Percentiles rank a stretch among this genome's conserved stretches.
These are phyloP conservation scores for Philonicus albiceps DNA, from an alignment of 2,888 invertebrate species.

Conservation along the genomic window DNA sequence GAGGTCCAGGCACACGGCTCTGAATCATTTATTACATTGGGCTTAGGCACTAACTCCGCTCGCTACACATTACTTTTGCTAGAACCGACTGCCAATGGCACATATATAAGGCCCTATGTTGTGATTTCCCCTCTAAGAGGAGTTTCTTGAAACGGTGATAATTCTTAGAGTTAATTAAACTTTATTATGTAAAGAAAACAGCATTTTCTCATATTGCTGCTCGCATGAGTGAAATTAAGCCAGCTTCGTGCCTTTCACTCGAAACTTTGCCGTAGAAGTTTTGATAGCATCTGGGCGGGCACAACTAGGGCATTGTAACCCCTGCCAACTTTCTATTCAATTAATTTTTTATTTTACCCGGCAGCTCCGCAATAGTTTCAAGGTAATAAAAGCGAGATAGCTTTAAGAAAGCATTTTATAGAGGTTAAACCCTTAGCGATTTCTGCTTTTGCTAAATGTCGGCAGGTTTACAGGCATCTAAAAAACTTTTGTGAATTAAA, in stretches of 20 bases:
- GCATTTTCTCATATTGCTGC: constrained; percentile 19
- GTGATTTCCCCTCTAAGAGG: not conserved
- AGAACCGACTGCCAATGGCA: not conserved
- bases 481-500: not conserved
- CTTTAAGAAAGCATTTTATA: not conserved
- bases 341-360: not conserved
- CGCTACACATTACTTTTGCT: not conserved
- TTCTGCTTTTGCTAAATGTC: not conserved
- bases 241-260: not conserved
- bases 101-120: not conserved
- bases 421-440: not conserved
- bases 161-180: constrained; percentile 32
- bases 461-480: not conserved
- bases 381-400: not conserved
- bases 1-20: constrained; percentile 1
- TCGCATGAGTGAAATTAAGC: constrained; percentile 8
- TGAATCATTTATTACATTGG: constrained; percentile 25
- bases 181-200: constrained; percentile 32
- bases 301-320: not conserved
- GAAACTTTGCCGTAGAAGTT: constrained; percentile 11
- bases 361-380: not conserved
- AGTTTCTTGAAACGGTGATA: constrained; percentile 21
- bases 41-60: not conserved
- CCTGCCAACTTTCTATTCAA: not conserved
- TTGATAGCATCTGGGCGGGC: constrained; percentile 1